Base-by-base conservation (phyloP, 1,140 invertebrate species). In the Drosophila auraria region DNA sequence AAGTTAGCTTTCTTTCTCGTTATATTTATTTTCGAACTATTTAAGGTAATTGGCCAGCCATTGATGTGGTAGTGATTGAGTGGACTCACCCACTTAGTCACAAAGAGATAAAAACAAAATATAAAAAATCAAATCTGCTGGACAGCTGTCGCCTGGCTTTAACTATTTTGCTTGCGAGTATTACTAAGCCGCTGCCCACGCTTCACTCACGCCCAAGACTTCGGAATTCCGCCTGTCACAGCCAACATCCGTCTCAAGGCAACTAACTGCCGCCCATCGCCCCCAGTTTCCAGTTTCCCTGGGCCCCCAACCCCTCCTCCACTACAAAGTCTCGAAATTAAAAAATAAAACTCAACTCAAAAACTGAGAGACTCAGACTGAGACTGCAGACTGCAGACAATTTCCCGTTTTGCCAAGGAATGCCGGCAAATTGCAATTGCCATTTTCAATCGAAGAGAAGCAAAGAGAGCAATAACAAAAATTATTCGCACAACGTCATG, bases 191-290 rank as follows among this genome's bases (percentile, higher is more conserved):
- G 1, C 79, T 62, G 77, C 83, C 83, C 84, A 87, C 83, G 80
- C 80, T 77, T 47, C 83, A 77, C 80, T 80, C 38, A 84, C 83
- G 84, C 83, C 83, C 78, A 87, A 42, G 73, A 68, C 62, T 76
- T 36, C 36, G 80, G 81, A 84, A 87, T 89, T 61, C 83, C 78
- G 83, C 62, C 82, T 78, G 84, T 84, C 81, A 78, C 56, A 71
- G 44, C 64, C 76, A 70, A 89, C 83, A 87, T 87, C 83, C 83
- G 83, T 89, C 74, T 87, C 83, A 80, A 57, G 76, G 70, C 79
- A 69, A 76, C 65, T 63, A 53, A 59, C 14, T 38, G 27, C 40
- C 49, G 66, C 56, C 56, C 49, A 73, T 23, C 51, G 44, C 40
- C 40, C 45, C 36, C 58, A 30, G 33, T 42, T 25, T 45, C 45